phyloP scores from a whole-genome alignment of 2,888 invertebrate genomes.

The Meiosimyza decipiens region DNA sequence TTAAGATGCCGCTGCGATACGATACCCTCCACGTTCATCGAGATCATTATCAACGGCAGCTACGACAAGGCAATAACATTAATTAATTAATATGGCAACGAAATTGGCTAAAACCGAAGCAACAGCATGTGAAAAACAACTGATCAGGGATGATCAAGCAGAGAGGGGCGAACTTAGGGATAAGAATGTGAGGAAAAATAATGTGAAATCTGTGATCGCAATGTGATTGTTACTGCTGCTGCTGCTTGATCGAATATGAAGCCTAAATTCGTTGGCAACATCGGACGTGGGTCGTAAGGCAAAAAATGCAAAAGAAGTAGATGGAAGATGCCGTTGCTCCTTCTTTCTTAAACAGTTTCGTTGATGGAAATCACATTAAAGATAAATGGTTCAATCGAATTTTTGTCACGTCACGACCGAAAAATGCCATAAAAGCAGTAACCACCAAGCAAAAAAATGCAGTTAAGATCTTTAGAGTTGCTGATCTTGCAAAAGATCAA shows the following conservation, averaged over 20 bases:
- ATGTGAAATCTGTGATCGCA: slow-evolving; percentile 41
- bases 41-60: slow-evolving; percentile 63
- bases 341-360: neutral
- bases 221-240: slow-evolving; percentile 1
- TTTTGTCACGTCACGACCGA: slow-evolving; percentile 37
- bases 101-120: slow-evolving; percentile 35
- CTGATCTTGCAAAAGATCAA: slow-evolving; percentile 24
- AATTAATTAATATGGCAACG: slow-evolving; percentile 65
- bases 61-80: slow-evolving; percentile 67
- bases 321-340: slow-evolving; percentile 8
- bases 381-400: slow-evolving; percentile 37
- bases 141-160: neutral
- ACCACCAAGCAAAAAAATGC: slow-evolving; percentile 2
- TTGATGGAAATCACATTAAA: slow-evolving; percentile 27
- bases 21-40: slow-evolving; percentile 41
- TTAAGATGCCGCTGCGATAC: slow-evolving; percentile 19
- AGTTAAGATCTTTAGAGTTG: slow-evolving; percentile 11
- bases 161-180: neutral
- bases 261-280: slow-evolving; percentile 31
- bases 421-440: slow-evolving; percentile 4
- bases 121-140: neutral
- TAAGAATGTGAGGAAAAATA: slow-evolving; percentile 28
- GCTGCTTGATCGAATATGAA: slow-evolving; percentile 21
- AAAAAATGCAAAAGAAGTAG: neutral
- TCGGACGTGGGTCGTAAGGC: slow-evolving; percentile 32